Percentiles rank a stretch among this genome's conserved stretches.
Conservation (phyloP, 2,888 invertebrate species). For the Incurvaria masculella region DNA sequence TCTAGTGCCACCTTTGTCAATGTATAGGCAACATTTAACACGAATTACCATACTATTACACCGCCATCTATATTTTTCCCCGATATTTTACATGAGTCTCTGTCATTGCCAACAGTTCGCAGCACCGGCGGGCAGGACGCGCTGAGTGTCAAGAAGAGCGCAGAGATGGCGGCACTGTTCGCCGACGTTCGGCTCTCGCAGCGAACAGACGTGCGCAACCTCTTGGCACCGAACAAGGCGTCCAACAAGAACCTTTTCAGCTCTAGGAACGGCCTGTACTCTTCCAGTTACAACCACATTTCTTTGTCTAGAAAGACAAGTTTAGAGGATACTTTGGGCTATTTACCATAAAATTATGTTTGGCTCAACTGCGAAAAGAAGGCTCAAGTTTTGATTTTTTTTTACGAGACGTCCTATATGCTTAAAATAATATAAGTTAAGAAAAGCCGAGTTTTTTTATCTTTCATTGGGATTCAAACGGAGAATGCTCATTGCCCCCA, state of each 20-base stretch:
- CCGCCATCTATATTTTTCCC: too few relatives aligned
- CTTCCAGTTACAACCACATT: conserved; percentile 11
- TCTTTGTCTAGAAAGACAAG: conserved; percentile 44
- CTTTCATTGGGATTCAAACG: too few relatives aligned
- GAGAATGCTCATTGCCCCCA: too few relatives aligned
- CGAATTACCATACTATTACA: too few relatives aligned
- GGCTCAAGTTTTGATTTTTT: too few relatives aligned
- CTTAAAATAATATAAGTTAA: too few relatives aligned
- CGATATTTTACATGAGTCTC: too few relatives aligned
- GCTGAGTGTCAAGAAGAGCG: conserved; percentile 81
- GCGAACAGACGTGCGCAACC: conserved; percentile 60
- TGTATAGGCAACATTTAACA: too few relatives aligned
- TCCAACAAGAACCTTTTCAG: conserved; percentile 25
- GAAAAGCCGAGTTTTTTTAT: too few relatives aligned
- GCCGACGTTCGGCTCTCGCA: conserved; percentile 71
- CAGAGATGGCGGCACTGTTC: conserved; percentile 85
- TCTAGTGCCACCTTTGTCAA: too few relatives aligned
- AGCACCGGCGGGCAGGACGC: conserved; percentile 63
- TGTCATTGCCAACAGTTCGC: conserved; percentile 33
- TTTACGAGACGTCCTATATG: too few relatives aligned
- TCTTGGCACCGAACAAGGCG: conserved; percentile 28
- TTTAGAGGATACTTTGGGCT: conserved; percentile 63
- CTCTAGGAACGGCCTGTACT: conserved; percentile 36
- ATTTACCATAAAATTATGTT: conserved; percentile 47
- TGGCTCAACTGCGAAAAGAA: too few relatives aligned